Conservation (phyloP, 1,140 invertebrate species). For the Saxidomus purpurata region DNA sequence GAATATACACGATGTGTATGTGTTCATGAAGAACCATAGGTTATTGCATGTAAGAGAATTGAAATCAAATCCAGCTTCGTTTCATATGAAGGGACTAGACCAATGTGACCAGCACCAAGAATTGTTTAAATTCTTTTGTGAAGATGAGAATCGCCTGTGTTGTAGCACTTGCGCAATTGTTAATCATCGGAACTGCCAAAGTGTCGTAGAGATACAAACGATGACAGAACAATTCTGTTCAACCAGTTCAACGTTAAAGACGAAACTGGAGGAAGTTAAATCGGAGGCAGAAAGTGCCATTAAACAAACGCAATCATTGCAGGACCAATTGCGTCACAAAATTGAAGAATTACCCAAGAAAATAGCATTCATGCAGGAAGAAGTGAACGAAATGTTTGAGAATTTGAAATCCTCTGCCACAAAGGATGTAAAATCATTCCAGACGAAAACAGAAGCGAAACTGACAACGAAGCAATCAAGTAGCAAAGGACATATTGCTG, state of each 20-base stretch:
- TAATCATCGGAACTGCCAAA: not conserved
- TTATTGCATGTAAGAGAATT: not conserved
- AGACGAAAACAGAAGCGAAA: not conserved
- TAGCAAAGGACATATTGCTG: not conserved
- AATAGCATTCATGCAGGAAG: not conserved
- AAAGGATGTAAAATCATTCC: not conserved
- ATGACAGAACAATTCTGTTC: not conserved
- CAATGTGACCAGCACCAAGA: too few species aligned
- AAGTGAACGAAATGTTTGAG: not conserved
- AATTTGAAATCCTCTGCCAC: not conserved
- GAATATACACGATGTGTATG: not conserved
- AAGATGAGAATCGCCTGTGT: not conserved
- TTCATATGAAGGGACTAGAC: too few species aligned
- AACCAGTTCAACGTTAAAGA: not conserved
- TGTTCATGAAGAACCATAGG: not conserved
- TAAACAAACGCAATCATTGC: not conserved
- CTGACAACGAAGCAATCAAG: not conserved
- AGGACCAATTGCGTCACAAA: not conserved
- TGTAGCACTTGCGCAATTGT: conserved; percentile 15
- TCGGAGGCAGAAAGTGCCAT: not conserved
- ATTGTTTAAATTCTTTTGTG: too few species aligned
- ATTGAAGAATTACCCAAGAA: not conserved
- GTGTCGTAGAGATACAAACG: not conserved
- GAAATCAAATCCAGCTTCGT: not conserved
- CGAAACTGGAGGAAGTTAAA: not conserved